Percentiles rank a stretch among this genome's conserved stretches.
These are phyloP conservation scores for Clitarchus hookeri DNA, from an alignment of 2,888 invertebrate genomes.

Conservation along the genomic window DNA sequence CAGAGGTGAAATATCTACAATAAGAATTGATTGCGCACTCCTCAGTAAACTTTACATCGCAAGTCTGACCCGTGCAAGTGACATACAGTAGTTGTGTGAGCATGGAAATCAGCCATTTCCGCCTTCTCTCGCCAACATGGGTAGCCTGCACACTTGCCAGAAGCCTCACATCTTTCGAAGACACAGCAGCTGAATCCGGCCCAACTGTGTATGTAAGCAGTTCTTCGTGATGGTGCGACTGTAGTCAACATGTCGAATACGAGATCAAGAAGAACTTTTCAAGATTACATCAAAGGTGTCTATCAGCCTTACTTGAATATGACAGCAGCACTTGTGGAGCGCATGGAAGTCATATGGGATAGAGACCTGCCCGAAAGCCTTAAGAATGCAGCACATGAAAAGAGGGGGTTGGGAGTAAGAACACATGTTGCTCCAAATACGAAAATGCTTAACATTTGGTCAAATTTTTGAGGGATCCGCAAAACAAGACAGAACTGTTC, in stretches of 20 bases:
- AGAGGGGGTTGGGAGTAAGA: too few species aligned
- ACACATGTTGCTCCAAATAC: too few species aligned
- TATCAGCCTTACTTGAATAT: neutral
- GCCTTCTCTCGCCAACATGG: neutral
- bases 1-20: neutral
- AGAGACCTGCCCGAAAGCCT: too few species aligned
- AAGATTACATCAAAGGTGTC: conserved; percentile 12
- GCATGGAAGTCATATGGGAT: neutral
- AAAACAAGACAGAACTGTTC: conserved; percentile 4
- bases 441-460: too few species aligned
- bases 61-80: neutral
- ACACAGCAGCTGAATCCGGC: neutral
- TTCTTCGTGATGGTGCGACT: neutral
- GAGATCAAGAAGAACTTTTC: neutral
- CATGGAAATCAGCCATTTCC: neutral
- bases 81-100: neutral
- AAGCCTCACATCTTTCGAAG: neutral
- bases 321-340: neutral
- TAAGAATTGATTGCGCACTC: neutral
- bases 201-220: neutral
- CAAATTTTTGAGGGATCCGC: neutral
- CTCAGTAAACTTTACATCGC: neutral
- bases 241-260: conserved; percentile 10
- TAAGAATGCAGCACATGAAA: neutral
- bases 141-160: neutral